Evolutionary conservation across 2,888 invertebrate genomes (phyloP).

Genomic region (Drosophila neutralis): DNA sequence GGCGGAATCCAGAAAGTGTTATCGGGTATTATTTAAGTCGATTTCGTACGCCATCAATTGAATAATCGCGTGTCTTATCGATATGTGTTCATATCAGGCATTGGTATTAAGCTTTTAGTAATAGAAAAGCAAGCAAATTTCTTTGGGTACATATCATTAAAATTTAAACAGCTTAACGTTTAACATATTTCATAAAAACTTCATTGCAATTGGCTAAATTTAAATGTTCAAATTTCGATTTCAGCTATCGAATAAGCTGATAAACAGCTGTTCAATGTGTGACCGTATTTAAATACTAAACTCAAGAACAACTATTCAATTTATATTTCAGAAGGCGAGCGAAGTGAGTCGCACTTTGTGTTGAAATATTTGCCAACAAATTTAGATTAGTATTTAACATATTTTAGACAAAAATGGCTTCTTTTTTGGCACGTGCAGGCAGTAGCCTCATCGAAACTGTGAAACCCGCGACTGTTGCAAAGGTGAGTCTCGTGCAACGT

Average conservation of each 20-base stretch:
- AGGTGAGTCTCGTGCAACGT: conserved; percentile 86
- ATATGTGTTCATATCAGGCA: conserved; percentile 1
- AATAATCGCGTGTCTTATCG: conserved; percentile 1
- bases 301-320: conserved; percentile 10
- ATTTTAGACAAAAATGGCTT: conserved; percentile 87
- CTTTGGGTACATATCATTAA: neutral
- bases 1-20: neutral
- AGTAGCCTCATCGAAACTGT: conserved; percentile 88
- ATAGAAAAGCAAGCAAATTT: neutral
- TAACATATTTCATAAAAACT: neutral
- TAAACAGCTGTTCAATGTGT: conserved; percentile 34
- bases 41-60: neutral
- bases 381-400: conserved; percentile 21
- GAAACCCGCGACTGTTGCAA: conserved; percentile 88
- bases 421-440: conserved; percentile 90
- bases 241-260: conserved; percentile 1
- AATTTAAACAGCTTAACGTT: neutral
- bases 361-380: conserved; percentile 31
- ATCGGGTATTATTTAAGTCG: neutral
- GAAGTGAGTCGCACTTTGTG: conserved; percentile 35
- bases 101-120: neutral
- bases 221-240: neutral
- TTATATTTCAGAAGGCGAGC: conserved; percentile 37
- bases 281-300: conserved; percentile 41
- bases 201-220: neutral